These are phyloP conservation scores for Xylocampa areola DNA, from an alignment of 2,888 invertebrate species.

Conservation along the genomic window DNA sequence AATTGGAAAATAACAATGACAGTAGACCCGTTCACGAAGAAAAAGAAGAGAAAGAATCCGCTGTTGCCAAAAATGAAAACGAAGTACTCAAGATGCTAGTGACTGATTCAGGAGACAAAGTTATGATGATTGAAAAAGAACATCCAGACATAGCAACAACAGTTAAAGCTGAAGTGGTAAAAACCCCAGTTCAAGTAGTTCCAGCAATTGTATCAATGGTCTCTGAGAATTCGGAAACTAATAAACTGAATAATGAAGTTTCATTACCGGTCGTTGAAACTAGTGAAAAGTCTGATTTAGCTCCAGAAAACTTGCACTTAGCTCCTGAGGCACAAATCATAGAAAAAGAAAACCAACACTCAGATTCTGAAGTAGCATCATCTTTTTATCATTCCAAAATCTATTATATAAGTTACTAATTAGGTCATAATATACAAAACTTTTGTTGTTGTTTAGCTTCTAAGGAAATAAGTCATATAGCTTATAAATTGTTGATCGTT, in stretches of 20 bases:
- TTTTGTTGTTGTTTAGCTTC: constrained; percentile 43
- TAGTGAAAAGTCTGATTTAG: constrained; percentile 41
- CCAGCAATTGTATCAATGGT: constrained; percentile 66
- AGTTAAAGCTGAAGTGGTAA: constrained; percentile 59
- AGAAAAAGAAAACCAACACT: constrained; percentile 59
- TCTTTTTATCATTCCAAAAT: constrained; percentile 81
- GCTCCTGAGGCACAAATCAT: constrained; percentile 49
- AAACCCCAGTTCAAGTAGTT: constrained; percentile 59
- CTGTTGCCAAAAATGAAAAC: constrained; percentile 31
- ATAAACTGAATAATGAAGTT: constrained; percentile 42
- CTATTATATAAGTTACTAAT: constrained; percentile 74
- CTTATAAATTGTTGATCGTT: constrained; percentile 36
- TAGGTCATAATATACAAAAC: constrained; percentile 29
- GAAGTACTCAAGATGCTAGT: constrained; percentile 55
- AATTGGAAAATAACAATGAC: constrained; percentile 50
- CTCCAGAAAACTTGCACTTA: constrained; percentile 29
- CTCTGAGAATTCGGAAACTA: constrained; percentile 41
- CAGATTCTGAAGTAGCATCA: constrained; percentile 82
- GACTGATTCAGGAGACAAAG: constrained; percentile 59
- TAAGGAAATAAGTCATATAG: constrained; percentile 55
- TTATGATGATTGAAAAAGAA: constrained; percentile 60
- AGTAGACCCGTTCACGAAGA: constrained; percentile 69
- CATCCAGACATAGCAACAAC: constrained; percentile 50
- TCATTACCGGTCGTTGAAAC: constrained; percentile 46
- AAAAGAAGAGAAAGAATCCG: constrained; percentile 49